Conservation (phyloP, 2,888 invertebrate genomes). For the Xestobium rufovillosum region DNA sequence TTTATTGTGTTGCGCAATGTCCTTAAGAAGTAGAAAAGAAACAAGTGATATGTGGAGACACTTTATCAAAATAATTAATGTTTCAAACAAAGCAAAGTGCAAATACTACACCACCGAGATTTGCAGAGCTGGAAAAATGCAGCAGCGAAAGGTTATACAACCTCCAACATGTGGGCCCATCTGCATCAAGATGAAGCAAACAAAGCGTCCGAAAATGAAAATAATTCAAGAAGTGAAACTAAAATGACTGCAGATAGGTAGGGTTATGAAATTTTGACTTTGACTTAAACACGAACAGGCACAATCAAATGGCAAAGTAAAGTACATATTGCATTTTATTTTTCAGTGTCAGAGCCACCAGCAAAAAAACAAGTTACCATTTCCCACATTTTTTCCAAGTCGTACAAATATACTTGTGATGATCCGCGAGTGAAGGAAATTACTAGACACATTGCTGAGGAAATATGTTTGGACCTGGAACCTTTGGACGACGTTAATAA, state of each 20-base stretch:
- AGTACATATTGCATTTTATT: too few species aligned
- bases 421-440: constrained; percentile 1
- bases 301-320: too few species aligned
- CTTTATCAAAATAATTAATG: neutral
- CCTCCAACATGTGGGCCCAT: neutral
- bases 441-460: neutral
- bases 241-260: too few species aligned
- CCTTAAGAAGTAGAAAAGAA: too few species aligned
- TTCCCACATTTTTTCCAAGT: constrained; percentile 1
- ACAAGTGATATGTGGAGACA: neutral
- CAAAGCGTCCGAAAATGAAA: too few species aligned
- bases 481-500: neutral
- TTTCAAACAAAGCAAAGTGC: neutral
- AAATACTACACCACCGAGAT: neutral
- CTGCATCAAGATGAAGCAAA: neutral
- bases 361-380: constrained; percentile 1
- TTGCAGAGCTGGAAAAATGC: neutral
- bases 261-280: too few species aligned
- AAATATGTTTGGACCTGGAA: neutral
- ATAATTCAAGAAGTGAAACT: too few species aligned
- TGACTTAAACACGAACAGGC: too few species aligned
- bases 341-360: too few species aligned
- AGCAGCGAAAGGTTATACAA: neutral
- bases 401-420: neutral
- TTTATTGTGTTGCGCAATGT: too few species aligned